Conservation (phyloP, 2,888 invertebrate genomes). For the Belgica antarctica region DNA sequence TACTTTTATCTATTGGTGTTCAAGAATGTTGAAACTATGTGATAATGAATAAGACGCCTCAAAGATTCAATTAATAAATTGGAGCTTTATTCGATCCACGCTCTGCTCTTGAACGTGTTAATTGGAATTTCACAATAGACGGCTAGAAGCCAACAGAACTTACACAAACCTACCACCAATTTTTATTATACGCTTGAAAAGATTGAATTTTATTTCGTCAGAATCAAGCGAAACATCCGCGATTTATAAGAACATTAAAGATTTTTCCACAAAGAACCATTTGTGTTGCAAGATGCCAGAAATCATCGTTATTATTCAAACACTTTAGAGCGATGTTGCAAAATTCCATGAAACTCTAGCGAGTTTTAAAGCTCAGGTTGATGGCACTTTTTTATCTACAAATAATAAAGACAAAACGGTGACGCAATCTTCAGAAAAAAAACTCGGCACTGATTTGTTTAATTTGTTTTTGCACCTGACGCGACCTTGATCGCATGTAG, state of each 20-base stretch:
- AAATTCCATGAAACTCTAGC: neutral
- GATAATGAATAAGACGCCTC: neutral
- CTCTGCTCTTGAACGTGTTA: neutral
- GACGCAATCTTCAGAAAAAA: slow-evolving; percentile 9
- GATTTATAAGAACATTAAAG: too few species aligned
- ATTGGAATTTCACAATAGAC: neutral
- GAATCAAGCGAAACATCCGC: slow-evolving; percentile 16
- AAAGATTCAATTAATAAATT: neutral
- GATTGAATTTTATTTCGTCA: slow-evolving; percentile 2
- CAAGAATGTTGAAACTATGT: too few species aligned
- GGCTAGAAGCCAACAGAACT: neutral
- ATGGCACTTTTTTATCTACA: slow-evolving; percentile 19
- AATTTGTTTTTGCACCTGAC: slow-evolving; percentile 9
- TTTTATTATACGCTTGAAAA: slow-evolving; percentile 15
- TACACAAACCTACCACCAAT: slow-evolving; percentile 2
- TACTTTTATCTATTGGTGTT: too few species aligned
- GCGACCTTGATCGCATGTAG: slow-evolving; percentile 22
- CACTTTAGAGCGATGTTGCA: too few species aligned
- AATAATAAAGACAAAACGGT: neutral
- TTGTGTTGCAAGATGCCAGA: neutral
- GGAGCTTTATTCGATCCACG: neutral
- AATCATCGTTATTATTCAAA: neutral
- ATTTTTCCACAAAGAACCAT: slow-evolving; percentile 9
- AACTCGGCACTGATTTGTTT: neutral
- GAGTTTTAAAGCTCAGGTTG: neutral